These are phyloP conservation scores for Sander lucioperca DNA, from an alignment of 2,113 vertebrate species.

Conservation along the genomic window DNA sequence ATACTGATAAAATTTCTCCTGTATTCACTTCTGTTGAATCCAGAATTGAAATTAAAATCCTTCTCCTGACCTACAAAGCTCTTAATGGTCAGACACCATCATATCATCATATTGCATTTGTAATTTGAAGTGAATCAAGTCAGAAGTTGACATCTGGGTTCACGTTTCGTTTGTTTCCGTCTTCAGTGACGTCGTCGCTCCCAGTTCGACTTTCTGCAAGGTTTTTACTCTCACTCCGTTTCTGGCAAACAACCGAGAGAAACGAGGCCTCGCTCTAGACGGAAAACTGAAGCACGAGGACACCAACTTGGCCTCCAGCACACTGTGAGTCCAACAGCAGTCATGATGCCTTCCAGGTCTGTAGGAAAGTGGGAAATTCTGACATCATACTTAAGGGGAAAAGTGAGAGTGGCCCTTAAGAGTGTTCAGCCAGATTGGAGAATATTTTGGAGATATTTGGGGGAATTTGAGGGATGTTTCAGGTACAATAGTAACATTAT, in stretches of 20 bases:
- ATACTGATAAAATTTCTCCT: no score
- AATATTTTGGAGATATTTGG: neutral
- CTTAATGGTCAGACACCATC: no score
- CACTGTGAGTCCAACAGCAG: constrained; percentile 86
- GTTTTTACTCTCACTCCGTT: constrained; percentile 96
- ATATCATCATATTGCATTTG: neutral
- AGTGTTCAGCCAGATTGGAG: neutral
- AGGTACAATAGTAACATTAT: no score
- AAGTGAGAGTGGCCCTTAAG: neutral
- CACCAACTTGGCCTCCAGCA: constrained; percentile 97
- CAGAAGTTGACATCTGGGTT: neutral
- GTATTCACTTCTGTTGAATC: no score
- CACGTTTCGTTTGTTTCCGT: neutral
- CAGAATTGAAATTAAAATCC: no score
- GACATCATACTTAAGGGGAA: neutral
- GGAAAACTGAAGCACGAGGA: constrained; percentile 97
- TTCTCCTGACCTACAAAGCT: no score
- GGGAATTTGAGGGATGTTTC: neutral
- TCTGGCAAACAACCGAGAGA: constrained; percentile 95
- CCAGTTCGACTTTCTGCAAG: constrained; percentile 95
- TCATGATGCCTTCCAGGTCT: neutral
- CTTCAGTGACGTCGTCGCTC: constrained; percentile 91
- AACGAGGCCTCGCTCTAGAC: constrained; percentile 93
- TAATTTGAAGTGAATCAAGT: neutral
- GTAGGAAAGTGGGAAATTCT: neutral